Conservation (phyloP, 2,113 vertebrate species). For the Murina feae region DNA sequence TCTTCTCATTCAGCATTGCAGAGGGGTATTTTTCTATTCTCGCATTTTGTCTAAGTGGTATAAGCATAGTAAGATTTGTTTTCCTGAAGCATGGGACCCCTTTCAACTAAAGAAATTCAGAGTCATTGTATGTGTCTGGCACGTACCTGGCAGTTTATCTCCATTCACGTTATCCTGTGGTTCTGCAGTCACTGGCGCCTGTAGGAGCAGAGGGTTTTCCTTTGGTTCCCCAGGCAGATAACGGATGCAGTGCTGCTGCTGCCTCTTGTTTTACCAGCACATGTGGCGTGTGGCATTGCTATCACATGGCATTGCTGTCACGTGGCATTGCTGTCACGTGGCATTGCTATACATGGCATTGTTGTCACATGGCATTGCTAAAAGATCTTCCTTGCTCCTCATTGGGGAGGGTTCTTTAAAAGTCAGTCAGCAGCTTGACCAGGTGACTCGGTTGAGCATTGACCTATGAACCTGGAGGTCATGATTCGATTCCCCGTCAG, state of each 20-base stretch:
- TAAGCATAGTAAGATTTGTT: background rate
- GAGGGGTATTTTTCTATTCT: background rate
- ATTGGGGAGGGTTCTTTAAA: background rate
- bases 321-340: no score
- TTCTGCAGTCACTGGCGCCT: background rate
- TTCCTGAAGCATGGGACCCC: background rate
- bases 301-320: no score
- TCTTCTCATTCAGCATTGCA: background rate
- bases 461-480: no score
- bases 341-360: background rate
- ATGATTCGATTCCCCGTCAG: no score
- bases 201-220: background rate
- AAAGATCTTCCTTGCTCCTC: background rate
- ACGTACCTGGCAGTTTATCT: background rate
- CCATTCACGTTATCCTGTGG: background rate
- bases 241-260: background rate
- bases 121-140: background rate
- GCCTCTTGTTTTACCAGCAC: background rate
- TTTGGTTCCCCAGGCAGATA: background rate
- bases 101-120: background rate
- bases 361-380: no score
- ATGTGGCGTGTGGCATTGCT: fast-evolving
- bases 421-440: background rate
- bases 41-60: background rate
- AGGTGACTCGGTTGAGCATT: no score